Conservation (phyloP, 2,113 vertebrate species). For the Cathartes aura region DNA sequence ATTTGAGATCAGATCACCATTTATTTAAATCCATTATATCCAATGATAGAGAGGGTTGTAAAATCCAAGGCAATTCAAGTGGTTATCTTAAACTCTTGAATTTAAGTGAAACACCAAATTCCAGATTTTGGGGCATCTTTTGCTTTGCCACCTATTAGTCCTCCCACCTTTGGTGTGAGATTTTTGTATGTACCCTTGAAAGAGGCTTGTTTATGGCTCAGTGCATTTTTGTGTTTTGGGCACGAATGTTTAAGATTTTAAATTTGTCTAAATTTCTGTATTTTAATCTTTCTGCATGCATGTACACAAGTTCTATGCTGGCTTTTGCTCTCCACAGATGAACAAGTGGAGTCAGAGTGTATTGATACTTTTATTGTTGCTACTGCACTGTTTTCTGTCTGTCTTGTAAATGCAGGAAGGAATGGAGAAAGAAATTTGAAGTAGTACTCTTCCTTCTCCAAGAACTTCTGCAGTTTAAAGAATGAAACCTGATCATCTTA, state of each 20-base stretch:
- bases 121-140: background rate
- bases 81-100: background rate
- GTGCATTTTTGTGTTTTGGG: background rate
- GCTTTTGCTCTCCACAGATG: background rate
- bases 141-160: background rate
- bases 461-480: background rate
- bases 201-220: background rate
- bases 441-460: background rate
- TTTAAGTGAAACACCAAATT: background rate
- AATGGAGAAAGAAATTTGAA: background rate
- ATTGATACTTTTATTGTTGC: background rate
- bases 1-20: background rate
- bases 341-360: background rate
- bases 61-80: background rate
- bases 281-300: background rate
- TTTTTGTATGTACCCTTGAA: background rate
- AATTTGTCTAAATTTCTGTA: background rate
- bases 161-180: background rate
- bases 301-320: fast-evolving
- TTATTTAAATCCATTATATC: background rate
- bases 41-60: background rate
- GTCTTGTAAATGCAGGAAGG: background rate
- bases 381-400: background rate
- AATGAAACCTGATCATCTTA: background rate
- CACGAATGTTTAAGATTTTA: background rate